These are phyloP conservation scores for Temnothorax rugatulus DNA, from an alignment of 2,888 invertebrate genomes.

Conservation along the genomic window DNA sequence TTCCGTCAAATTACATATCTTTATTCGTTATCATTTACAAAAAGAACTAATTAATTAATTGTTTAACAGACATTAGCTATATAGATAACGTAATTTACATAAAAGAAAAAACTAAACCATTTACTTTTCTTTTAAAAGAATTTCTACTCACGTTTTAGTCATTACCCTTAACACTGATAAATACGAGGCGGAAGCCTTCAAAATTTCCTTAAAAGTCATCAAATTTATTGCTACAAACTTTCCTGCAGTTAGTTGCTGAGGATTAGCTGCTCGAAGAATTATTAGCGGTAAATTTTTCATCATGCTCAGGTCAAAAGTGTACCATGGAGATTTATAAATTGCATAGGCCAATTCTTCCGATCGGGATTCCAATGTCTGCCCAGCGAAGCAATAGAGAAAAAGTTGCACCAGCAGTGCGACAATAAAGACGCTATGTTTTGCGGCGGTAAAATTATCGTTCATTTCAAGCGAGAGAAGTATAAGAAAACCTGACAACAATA, in stretches of 20 bases:
- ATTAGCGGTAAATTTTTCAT: conserved; percentile 40
- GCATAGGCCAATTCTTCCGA: conserved; percentile 50
- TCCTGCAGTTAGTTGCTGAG: conserved; percentile 51
- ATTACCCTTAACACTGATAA: conserved; percentile 51
- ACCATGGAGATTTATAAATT: conserved; percentile 46
- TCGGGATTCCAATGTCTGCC: conserved; percentile 73
- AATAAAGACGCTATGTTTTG: conserved; percentile 67
- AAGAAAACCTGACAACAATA: conserved; percentile 17
- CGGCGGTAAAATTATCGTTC: not conserved
- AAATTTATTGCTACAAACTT: conserved; percentile 51
- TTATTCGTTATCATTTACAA: conserved; percentile 6
- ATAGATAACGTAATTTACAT: not conserved
- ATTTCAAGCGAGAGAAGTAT: conserved; percentile 13
- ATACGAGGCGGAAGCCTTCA: conserved; percentile 51
- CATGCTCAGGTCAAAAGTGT: conserved; percentile 21
- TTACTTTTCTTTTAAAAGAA: not conserved
- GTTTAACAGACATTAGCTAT: not conserved
- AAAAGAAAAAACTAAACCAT: not conserved
- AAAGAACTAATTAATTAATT: not conserved
- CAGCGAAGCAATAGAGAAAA: conserved; percentile 74
- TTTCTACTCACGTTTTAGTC: conserved; percentile 16
- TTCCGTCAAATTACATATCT: not conserved
- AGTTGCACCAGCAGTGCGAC: conserved; percentile 71
- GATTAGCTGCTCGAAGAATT: conserved; percentile 30
- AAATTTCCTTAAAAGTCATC: conserved; percentile 44